These are phyloP conservation scores for Drosophila bipectinata DNA, from an alignment of 1,140 invertebrate genomes.

Conservation along the genomic window DNA sequence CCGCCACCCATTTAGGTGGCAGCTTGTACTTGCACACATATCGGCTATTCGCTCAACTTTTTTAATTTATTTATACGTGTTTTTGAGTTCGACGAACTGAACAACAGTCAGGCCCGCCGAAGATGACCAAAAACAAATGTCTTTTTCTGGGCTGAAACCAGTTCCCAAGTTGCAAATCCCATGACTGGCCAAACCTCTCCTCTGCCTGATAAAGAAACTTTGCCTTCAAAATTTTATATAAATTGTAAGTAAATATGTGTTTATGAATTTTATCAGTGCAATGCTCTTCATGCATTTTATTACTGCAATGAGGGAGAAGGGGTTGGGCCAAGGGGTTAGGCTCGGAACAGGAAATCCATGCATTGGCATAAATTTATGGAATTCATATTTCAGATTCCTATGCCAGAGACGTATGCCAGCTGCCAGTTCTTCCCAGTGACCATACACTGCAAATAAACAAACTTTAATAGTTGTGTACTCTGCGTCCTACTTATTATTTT, in stretches of 20 bases:
- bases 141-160: constrained; percentile 41
- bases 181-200: constrained; percentile 39
- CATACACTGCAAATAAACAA: constrained; percentile 30
- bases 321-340: neutral
- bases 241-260: constrained; percentile 36
- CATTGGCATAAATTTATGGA: constrained; percentile 54
- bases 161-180: constrained; percentile 37
- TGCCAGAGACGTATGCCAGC: constrained; percentile 37
- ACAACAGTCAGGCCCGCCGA: constrained; percentile 36
- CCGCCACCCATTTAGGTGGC: constrained; percentile 42
- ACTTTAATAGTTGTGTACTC: constrained; percentile 14
- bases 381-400: constrained; percentile 47
- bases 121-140: constrained; percentile 63
- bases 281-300: neutral
- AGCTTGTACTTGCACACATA: constrained; percentile 30
- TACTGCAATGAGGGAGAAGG: neutral
- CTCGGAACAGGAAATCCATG: constrained; percentile 34
- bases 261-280: constrained; percentile 30
- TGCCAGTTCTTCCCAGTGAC: constrained; percentile 12
- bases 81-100: constrained; percentile 52
- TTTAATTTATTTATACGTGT: constrained; percentile 33
- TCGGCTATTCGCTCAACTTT: constrained; percentile 35
- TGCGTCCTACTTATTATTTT: neutral
- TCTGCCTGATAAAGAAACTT: constrained; percentile 45
- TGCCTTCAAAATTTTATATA: constrained; percentile 14